Base-by-base conservation (phyloP, 2,888 invertebrate species). In the Harpalus rufipes region DNA sequence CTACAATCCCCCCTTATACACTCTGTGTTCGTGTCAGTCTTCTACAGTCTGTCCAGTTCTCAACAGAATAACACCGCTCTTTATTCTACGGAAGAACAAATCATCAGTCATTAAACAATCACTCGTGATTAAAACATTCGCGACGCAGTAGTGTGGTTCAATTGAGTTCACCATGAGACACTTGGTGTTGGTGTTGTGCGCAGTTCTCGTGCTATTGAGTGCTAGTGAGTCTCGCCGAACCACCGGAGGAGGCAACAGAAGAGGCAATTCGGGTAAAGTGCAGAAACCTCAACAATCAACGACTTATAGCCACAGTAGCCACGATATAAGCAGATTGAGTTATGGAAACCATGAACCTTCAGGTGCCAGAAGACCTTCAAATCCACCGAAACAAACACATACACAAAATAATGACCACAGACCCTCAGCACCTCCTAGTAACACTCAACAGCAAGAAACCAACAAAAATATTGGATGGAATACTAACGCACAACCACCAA, bases 381-480 rank as follows among this genome's bases (percentile, higher is more conserved):
- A n/a, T 12, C 72, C 79, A 0, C 32, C 85, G 7, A 56, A 81
- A 76, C 44, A 81, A 21, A 81, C 79, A n/a, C 63, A 84, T 51
- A 81, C 84, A 85, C 44, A 25, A 4, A 41, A 76, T 32, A 61
- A 85, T 7, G 74, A 80, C 0, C 81, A 51, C 14, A 85, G 79
- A 58, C 85, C 86, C 7, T 86, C 86, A n/a, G 86, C 86, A 51
- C 86, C 84, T n/a, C 51, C 84, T 25, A 21, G 44, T 18, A 78
- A 85, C 56, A 18, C 78, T 1, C 78, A 78, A 5, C 58, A 78
- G 2, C 25, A 41, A 1, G n/a, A 80, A 16, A 39, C 84, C 21
- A 87, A 78, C 44, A 87, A 84, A 86, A 85, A 87, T n/a, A 76
- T 85, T 0, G 86, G 86, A 1, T 86, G 86, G 86, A 86, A 86